Percentiles rank a stretch among this genome's conserved stretches.
phyloP scores from a whole-genome alignment of 2,888 invertebrate genomes.

The Spisula subtruncata region DNA sequence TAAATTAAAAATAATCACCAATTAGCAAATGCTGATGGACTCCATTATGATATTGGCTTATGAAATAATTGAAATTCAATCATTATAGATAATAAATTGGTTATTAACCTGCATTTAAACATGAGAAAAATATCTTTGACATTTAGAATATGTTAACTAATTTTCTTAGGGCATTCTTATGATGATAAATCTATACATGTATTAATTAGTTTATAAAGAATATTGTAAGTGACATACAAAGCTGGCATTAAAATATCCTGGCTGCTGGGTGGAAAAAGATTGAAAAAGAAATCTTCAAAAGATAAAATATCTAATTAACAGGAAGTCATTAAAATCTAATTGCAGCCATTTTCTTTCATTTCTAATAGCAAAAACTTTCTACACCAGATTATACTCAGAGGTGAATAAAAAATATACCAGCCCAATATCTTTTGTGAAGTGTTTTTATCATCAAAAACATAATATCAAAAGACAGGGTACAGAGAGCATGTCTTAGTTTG shows the following conservation, averaged over 20 bases:
- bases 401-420: not conserved
- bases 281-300: conserved; percentile 3
- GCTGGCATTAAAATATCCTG: not conserved
- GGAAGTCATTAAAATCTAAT: conserved; percentile 3
- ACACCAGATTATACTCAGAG: not conserved
- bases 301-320: not conserved
- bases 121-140: no score
- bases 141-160: no score
- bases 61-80: no score
- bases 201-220: not conserved
- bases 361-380: not conserved
- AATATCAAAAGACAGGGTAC: conserved; percentile 13
- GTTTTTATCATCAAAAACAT: not conserved
- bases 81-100: no score
- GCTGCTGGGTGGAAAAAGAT: not conserved
- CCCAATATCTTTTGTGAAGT: not conserved
- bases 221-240: not conserved
- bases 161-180: no score
- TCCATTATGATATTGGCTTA: no score
- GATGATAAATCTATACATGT: not conserved
- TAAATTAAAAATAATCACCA: no score
- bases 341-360: conserved; percentile 24
- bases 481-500: not conserved
- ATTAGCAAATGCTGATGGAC: no score
- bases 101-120: no score